These are phyloP conservation scores for Tetraodon nigroviridis DNA, from an alignment of 2,113 vertebrate genomes.

Conservation along the genomic window DNA sequence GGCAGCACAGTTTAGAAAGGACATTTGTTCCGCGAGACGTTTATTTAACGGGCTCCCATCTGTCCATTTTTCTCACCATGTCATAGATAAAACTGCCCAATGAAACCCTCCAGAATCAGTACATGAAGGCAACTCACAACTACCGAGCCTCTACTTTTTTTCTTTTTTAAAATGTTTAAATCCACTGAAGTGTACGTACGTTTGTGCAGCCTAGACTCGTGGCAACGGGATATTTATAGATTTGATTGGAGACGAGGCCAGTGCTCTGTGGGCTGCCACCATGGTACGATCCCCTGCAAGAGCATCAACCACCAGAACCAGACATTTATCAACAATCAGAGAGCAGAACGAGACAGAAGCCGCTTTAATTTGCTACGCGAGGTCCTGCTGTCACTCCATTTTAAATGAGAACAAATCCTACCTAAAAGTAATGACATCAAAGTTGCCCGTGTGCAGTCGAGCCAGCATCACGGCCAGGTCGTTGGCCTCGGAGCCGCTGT, in stretches of 20 bases:
- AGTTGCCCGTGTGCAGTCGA: slow-evolving; percentile 80
- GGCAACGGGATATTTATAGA: slow-evolving; percentile 78
- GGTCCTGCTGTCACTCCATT: background rate
- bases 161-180: background rate
- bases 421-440: slow-evolving; percentile 87
- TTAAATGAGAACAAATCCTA: slow-evolving; percentile 37
- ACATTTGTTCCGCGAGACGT: too few relatives aligned
- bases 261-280: slow-evolving; percentile 79
- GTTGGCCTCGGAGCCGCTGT: slow-evolving; percentile 94
- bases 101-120: background rate
- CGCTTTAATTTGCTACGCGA: too few relatives aligned
- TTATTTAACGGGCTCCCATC: background rate
- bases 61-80: background rate
- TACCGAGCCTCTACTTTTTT: background rate
- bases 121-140: too few relatives aligned
- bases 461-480: slow-evolving; percentile 92
- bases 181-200: slow-evolving; percentile 48
- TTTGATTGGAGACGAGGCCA: slow-evolving; percentile 78
- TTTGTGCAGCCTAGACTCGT: slow-evolving; percentile 77
- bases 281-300: slow-evolving; percentile 86
- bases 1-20: background rate
- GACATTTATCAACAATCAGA: background rate
- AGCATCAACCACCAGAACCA: background rate
- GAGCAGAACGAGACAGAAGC: background rate
- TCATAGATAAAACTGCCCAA: background rate